phyloP scores from a whole-genome alignment of 2,888 invertebrate genomes.

The Dromius quadrimaculatus region DNA sequence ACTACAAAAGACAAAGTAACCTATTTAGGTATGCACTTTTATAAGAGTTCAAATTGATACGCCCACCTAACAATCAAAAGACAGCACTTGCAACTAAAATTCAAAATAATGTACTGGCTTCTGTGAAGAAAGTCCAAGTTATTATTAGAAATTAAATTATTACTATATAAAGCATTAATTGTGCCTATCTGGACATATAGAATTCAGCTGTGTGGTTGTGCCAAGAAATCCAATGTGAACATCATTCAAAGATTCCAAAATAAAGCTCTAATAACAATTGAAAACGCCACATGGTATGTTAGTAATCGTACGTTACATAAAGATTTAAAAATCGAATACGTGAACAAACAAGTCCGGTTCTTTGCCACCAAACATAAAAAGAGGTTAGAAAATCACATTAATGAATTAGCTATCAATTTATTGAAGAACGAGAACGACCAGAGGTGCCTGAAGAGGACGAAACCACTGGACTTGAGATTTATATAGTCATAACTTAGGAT shows the following conservation, averaged over 20 bases:
- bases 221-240: conserved; percentile 28
- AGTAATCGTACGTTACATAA: conserved; percentile 38
- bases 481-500: too few relatives aligned
- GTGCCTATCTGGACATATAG: conserved; percentile 42
- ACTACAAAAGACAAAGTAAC: neutral
- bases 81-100: neutral
- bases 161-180: neutral
- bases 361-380: too few relatives aligned
- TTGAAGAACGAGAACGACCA: too few relatives aligned
- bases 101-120: conserved; percentile 2
- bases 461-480: too few relatives aligned
- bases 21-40: too few relatives aligned
- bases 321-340: conserved; percentile 36
- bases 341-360: conserved; percentile 35
- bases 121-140: neutral
- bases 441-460: too few relatives aligned
- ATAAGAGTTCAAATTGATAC: neutral
- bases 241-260: conserved; percentile 44
- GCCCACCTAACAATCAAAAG: neutral
- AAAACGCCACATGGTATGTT: conserved; percentile 42
- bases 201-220: conserved; percentile 47
- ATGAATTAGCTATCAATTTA: too few relatives aligned
- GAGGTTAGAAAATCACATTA: too few relatives aligned
- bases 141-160: neutral
- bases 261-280: conserved; percentile 15